These are phyloP conservation scores for Knipowitschia caucasica DNA, from an alignment of 2,797 vertebrate genomes.

Conservation along the genomic window DNA sequence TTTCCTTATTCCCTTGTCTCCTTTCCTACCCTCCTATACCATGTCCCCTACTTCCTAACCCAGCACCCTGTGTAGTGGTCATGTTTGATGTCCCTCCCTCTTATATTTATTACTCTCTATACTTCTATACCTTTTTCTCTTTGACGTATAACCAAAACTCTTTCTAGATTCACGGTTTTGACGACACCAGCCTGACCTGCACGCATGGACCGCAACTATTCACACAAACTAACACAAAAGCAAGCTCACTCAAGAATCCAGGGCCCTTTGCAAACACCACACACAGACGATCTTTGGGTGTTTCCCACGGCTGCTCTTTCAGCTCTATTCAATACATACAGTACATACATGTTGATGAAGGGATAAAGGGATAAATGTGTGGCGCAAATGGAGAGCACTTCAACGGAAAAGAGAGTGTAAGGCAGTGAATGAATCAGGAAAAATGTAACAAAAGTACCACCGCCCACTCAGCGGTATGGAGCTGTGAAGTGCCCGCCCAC, in stretches of 20 bases:
- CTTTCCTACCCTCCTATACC: slow-evolving; percentile 52
- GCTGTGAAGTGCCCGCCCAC: too few relatives aligned
- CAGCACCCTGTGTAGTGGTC: slow-evolving; percentile 86
- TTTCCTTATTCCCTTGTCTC: slow-evolving; percentile 60
- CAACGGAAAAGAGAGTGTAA: too few relatives aligned
- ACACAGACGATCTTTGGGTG: background rate
- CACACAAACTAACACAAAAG: slow-evolving; percentile 21
- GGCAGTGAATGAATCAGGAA: too few relatives aligned
- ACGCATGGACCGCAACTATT: slow-evolving; percentile 38
- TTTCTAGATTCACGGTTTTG: slow-evolving; percentile 77
- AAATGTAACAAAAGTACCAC: too few relatives aligned
- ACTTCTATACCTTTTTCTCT: slow-evolving; percentile 54
- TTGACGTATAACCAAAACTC: slow-evolving; percentile 75
- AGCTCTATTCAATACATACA: too few relatives aligned
- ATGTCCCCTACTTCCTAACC: slow-evolving; percentile 73
- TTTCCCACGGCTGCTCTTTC: background rate
- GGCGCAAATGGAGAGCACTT: too few relatives aligned
- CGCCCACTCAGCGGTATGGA: too few relatives aligned
- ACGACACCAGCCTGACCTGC: slow-evolving; percentile 67
- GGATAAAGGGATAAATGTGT: too few relatives aligned
- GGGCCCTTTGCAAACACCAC: background rate
- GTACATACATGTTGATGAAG: background rate
- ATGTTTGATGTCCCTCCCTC: slow-evolving; percentile 84
- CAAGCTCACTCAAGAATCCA: slow-evolving; percentile 27
- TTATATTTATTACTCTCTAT: slow-evolving; percentile 35